Evolutionary conservation across 1,140 invertebrate species (phyloP).

Genomic region (Hesperophylax magnus): DNA sequence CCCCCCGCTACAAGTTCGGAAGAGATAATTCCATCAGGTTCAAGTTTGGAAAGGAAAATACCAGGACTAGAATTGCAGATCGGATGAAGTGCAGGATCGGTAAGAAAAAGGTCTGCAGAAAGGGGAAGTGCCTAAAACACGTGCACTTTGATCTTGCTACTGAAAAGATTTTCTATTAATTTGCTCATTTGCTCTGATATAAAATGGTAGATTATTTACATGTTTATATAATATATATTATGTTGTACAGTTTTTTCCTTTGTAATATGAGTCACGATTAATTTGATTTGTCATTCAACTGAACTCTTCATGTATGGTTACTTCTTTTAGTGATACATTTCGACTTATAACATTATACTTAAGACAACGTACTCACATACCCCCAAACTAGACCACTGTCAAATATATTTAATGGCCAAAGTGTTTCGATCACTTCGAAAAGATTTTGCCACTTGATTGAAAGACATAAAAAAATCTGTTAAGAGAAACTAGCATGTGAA

Average conservation of each 20-base stretch:
- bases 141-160: conserved; percentile 55
- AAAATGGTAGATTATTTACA: not conserved
- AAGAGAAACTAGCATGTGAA: too few relatives aligned
- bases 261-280: not conserved
- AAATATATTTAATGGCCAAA: too few relatives aligned
- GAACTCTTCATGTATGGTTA: not conserved
- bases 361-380: not conserved
- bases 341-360: not conserved
- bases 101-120: conserved; percentile 37
- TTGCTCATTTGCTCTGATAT: conserved; percentile 26
- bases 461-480: too few relatives aligned
- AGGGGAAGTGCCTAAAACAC: conserved; percentile 52
- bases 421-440: too few relatives aligned
- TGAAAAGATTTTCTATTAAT: conserved; percentile 55
- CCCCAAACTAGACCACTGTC: too few relatives aligned
- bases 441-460: too few relatives aligned
- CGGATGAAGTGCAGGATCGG: conserved; percentile 32
- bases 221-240: not conserved
- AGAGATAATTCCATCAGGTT: too few relatives aligned
- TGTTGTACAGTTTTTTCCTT: too few relatives aligned
- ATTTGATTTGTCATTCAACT: not conserved
- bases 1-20: too few relatives aligned
- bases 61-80: too few relatives aligned
- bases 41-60: not conserved
- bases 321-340: not conserved